phyloP scores from a whole-genome alignment of 2,888 invertebrate genomes.

The Diaprepes abbreviatus region DNA sequence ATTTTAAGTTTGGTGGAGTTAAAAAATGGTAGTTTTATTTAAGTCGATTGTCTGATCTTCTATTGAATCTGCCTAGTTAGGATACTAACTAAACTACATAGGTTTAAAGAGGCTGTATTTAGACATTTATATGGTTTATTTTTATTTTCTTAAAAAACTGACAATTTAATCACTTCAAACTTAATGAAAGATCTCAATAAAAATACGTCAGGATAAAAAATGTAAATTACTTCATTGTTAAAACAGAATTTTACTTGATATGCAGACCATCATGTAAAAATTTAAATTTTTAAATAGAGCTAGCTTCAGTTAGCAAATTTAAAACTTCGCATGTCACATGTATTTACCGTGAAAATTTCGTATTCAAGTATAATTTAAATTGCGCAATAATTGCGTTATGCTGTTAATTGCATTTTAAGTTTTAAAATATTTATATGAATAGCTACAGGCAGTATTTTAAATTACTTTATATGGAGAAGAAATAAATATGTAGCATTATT shows the following conservation, averaged over 20 bases:
- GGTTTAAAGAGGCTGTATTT: too few relatives aligned
- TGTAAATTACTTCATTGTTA: conserved; percentile 29
- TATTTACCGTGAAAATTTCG: conserved; percentile 14
- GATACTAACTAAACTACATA: too few relatives aligned
- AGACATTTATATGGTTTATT: too few relatives aligned
- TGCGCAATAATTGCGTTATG: conserved; percentile 7
- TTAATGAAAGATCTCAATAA: conserved; percentile 14
- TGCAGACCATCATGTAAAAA: conserved; percentile 24
- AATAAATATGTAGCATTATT: too few relatives aligned
- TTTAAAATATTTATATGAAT: neutral
- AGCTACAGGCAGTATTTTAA: too few relatives aligned
- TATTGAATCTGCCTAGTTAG: too few relatives aligned
- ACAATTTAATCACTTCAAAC: neutral
- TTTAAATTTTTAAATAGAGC: conserved; percentile 34
- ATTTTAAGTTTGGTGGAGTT: too few relatives aligned
- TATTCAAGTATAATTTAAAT: conserved; percentile 28
- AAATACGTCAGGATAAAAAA: conserved; percentile 15
- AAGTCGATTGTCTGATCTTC: too few relatives aligned
- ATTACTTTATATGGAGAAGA: too few relatives aligned
- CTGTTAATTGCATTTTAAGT: neutral
- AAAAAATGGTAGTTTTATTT: too few relatives aligned
- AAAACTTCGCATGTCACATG: conserved; percentile 20
- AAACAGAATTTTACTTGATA: conserved; percentile 19
- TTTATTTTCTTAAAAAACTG: too few relatives aligned
- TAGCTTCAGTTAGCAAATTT: conserved; percentile 23